Evolutionary conservation across 2,113 vertebrate genomes (phyloP), one percentile per base, ranked within the genome.

Genomic region (Atrichornis clamosus): DNA sequence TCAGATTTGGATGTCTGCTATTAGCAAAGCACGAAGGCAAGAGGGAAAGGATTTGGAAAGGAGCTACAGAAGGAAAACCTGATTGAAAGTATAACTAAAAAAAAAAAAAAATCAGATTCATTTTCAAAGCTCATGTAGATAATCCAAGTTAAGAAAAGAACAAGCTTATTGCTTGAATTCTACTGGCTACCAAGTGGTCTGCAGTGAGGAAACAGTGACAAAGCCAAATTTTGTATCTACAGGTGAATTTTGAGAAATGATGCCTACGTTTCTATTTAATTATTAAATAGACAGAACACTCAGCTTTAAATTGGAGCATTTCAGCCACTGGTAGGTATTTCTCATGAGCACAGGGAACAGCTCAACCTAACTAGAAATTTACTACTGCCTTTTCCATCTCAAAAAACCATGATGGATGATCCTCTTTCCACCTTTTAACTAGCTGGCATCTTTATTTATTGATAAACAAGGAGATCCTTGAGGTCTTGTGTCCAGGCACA

Each of bases 51-150:
- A 41, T 49, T 62, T 56, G 33, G 47, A 80, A 60, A 89, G 39
- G 21, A 83, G 33, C 2, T 63, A 27, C 42, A 78, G 42, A 33
- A 69, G 33, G 41, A 76, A 77, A 80, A 77, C 7, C 21, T n/a
- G 8, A 56, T 28, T 26, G 47, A 76, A 56, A 69, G 8, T 7
- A 30, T 16, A 70, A 12, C 22, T 28, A 4, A 46, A 85, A 55
- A n/a, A n/a, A n/a, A n/a, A n/a, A 41, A 78, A 26, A 65, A 24
- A 27, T 1, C 3, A 10, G 4, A 42, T 55, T n/a, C 0, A 13
- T 73, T 76, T 85, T 68, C 15, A 24, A 68, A 76, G 35, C 4
- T 81, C 4, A 4, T 2, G 1, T 37, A 70, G 59, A 30, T 9
- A 77, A 39, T 19, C 24, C 0, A 0, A 86, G 10, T 22, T 35